Conservation (phyloP, 1,140 invertebrate species). For the Zaprionus inermis region DNA sequence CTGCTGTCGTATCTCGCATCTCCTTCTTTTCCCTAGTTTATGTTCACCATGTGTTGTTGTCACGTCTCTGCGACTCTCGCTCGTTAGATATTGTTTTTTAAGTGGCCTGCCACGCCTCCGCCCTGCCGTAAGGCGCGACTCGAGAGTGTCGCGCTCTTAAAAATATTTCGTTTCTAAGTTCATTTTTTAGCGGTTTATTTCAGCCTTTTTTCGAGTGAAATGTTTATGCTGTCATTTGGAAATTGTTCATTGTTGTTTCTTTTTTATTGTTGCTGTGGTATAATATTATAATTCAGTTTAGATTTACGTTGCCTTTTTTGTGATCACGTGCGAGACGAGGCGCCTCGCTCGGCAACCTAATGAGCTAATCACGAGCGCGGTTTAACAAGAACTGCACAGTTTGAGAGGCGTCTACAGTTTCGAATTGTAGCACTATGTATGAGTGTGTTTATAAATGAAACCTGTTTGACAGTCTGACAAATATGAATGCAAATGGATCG, state of each 20-base stretch:
- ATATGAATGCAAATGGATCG: background rate
- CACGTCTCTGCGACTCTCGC: conserved; percentile 24
- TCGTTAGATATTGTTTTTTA: conserved; percentile 44
- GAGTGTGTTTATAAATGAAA: background rate
- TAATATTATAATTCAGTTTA: conserved; percentile 28
- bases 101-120: conserved; percentile 20
- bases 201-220: conserved; percentile 36
- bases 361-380: conserved; percentile 33
- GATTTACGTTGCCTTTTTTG: conserved; percentile 33
- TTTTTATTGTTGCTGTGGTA: background rate
- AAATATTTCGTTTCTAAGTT: conserved; percentile 20
- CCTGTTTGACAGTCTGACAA: background rate
- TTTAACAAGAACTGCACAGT: conserved; percentile 19
- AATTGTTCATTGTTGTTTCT: conserved; percentile 12
- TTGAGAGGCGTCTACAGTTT: background rate
- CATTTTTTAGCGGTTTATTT: conserved; percentile 8
- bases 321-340: conserved; percentile 27
- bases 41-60: conserved; percentile 39
- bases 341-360: conserved; percentile 41
- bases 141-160: conserved; percentile 44
- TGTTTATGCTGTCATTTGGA: conserved; percentile 47
- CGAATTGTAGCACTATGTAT: too few relatives aligned
- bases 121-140: conserved; percentile 5
- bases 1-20: background rate
- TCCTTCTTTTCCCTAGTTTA: background rate